phyloP scores from a whole-genome alignment of 2,797 vertebrate species.

The Bufotes viridis region DNA sequence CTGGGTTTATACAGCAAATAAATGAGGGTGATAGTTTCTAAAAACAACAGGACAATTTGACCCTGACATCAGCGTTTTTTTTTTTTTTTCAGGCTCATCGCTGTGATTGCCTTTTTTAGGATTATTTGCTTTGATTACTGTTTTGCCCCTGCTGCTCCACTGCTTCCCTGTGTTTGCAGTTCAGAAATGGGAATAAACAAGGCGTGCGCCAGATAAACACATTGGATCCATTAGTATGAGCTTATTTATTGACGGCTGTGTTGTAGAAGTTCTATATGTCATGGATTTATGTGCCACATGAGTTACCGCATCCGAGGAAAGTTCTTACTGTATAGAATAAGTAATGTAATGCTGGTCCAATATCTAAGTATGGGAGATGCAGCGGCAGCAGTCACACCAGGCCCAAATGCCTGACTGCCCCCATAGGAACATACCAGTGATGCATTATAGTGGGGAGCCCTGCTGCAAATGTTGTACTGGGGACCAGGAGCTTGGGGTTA shows the following conservation, averaged over 20 bases:
- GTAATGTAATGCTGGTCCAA: background rate
- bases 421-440: background rate
- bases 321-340: background rate
- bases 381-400: background rate
- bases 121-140: slow-evolving; percentile 49
- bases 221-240: slow-evolving; percentile 20
- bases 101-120: slow-evolving; percentile 50
- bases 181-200: slow-evolving; percentile 36
- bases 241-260: slow-evolving; percentile 22
- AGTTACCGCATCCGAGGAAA: background rate
- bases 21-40: background rate
- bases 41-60: slow-evolving; percentile 5
- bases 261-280: background rate
- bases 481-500: background rate
- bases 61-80: background rate
- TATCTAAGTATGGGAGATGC: background rate
- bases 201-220: slow-evolving; percentile 33
- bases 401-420: background rate
- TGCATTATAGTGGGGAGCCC: background rate
- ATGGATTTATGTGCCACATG: background rate
- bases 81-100: background rate
- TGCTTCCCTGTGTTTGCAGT: slow-evolving; percentile 40
- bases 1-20: background rate
- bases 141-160: slow-evolving; percentile 28
- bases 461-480: background rate